Conservation (phyloP, 2,797 vertebrate genomes). For the Iguana delicatissima region DNA sequence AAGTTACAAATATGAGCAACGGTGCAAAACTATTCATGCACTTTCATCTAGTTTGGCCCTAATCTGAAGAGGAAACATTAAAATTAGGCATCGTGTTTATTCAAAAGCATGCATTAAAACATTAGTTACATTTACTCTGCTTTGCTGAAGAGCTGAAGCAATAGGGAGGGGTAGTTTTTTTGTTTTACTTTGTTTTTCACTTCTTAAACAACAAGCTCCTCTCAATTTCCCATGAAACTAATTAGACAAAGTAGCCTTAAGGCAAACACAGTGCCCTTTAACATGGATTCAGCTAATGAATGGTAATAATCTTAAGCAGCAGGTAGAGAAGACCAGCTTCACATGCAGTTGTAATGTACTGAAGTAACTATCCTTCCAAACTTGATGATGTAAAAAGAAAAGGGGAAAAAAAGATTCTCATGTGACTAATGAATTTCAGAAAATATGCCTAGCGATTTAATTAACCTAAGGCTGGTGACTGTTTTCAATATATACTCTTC, state of each 20-base stretch:
- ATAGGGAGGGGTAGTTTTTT: slow-evolving; percentile 50
- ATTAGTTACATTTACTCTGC: slow-evolving; percentile 43
- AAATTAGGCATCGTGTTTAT: slow-evolving; percentile 39
- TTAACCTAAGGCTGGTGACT: neutral
- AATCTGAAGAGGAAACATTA: neutral
- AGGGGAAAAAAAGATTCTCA: neutral
- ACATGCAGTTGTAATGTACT: slow-evolving; percentile 34
- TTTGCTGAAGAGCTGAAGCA: slow-evolving; percentile 37
- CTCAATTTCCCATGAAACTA: slow-evolving; percentile 33
- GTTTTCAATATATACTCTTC: neutral
- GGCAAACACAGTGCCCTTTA: slow-evolving; percentile 49
- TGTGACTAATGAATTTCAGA: neutral
- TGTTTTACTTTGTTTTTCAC: slow-evolving; percentile 10
- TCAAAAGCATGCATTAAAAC: slow-evolving; percentile 38
- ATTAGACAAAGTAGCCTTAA: slow-evolving; percentile 27
- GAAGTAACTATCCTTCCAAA: neutral
- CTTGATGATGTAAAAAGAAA: neutral
- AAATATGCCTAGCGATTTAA: slow-evolving; percentile 1
- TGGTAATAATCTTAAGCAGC: slow-evolving; percentile 37
- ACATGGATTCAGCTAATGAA: slow-evolving; percentile 55
- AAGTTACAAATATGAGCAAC: neutral
- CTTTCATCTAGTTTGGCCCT: neutral
- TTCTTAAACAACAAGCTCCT: slow-evolving; percentile 28
- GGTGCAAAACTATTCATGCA: neutral
- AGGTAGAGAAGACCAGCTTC: slow-evolving; percentile 46